Evolutionary conservation across 2,113 vertebrate genomes (phyloP), one percentile per base, ranked within the genome.

Genomic region (Vulpes vulpes): DNA sequence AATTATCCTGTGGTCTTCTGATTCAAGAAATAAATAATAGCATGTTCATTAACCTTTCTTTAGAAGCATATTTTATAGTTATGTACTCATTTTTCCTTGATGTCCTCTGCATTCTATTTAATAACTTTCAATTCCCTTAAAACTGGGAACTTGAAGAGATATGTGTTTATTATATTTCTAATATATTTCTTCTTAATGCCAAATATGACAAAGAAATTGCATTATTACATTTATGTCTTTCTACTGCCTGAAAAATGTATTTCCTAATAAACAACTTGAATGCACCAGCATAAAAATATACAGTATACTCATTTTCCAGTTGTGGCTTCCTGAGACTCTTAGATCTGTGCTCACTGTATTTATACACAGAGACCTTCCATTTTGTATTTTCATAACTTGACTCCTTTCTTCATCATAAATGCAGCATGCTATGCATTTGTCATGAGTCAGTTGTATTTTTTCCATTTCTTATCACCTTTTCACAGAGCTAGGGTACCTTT

Each of bases 21-120:
- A 87, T 89, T 93, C 65, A 20, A 64, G 95, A 91, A 95, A 76
- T 89, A 93, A 93, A 35, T 74, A 92, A 95, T 89, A 69, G 57
- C 55, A 83, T 55, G 22, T 35, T 87, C 92, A 91, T 83, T 97
- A 84, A 69, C 5, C 38, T 93, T 96, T 93, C 91, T 62, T 95
- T 57, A 88, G 49, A 91, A 91, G 53, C 73, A 55, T n/a, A 79
- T 82, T 95, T 94, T 93, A 94, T 10, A 91, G 65, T 83, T 79
- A 89, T n/a, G 14, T 9, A 65, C 17, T 93, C 65, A 86, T 79
- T 95, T 76, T 91, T 90, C 91, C 91, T 97, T 86, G 81, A 89
- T 87, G 60, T 43, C 51, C 53, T 89, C 43, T 92, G 59, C 25
- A 93, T 81, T 90, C 57, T 69, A 92, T 64, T 92, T 89, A 94